These are phyloP conservation scores for Falco concolor DNA, from an alignment of 2,797 vertebrate genomes.

Conservation along the genomic window DNA sequence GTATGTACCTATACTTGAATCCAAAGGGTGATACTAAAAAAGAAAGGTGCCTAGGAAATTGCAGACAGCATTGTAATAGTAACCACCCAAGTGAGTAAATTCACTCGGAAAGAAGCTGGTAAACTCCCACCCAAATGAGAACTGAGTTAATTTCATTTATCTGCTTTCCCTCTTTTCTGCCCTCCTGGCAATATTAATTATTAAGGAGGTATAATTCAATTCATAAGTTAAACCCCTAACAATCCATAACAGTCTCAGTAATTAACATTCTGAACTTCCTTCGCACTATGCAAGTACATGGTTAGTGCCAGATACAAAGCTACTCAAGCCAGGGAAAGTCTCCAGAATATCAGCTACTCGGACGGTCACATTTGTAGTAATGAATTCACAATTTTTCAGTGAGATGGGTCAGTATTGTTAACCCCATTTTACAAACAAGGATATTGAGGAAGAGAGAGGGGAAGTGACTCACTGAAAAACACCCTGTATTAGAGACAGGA, in stretches of 20 bases:
- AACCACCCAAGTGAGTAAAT: background rate
- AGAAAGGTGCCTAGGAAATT: background rate
- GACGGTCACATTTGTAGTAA: background rate
- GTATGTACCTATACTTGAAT: background rate
- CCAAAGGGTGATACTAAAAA: background rate
- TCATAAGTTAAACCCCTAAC: background rate
- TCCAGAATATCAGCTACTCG: background rate
- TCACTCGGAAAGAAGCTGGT: background rate
- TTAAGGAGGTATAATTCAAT: background rate
- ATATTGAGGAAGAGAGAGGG: constrained; percentile 41
- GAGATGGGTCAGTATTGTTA: background rate
- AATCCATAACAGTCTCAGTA: background rate
- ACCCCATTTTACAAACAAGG: constrained; percentile 10
- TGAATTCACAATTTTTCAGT: background rate
- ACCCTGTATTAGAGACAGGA: constrained; percentile 13
- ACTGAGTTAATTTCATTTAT: background rate
- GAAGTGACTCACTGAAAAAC: constrained; percentile 48
- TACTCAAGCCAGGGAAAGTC: background rate
- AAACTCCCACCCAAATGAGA: background rate
- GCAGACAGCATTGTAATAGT: background rate
- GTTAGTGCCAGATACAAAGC: background rate
- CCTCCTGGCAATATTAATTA: constrained; percentile 10
- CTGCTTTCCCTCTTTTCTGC: background rate
- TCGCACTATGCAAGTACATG: background rate
- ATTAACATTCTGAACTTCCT: constrained; percentile 2